Percentiles rank a stretch among this genome's conserved stretches.
Evolutionary conservation across 1,140 invertebrate genomes (phyloP).

Genomic region (Lordiphosa mommai): DNA sequence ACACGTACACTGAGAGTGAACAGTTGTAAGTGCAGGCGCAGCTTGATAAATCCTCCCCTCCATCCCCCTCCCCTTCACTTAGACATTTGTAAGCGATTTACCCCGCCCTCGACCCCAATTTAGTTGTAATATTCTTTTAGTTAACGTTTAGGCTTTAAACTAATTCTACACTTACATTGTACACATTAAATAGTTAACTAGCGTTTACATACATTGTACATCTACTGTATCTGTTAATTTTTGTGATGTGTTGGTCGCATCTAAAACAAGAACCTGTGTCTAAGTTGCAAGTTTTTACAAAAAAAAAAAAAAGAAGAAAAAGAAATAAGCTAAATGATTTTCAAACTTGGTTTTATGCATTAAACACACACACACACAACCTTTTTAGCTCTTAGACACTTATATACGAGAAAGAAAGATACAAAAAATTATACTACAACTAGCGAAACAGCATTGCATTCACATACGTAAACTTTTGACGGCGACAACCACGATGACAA

Average conservation of each 20-base stretch:
- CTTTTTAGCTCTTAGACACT: slow-evolving; percentile 35
- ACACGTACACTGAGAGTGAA: slow-evolving; percentile 24
- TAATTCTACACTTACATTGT: slow-evolving; percentile 46
- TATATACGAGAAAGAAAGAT: slow-evolving; percentile 36
- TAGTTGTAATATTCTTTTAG: slow-evolving; percentile 62
- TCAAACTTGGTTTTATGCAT: slow-evolving; percentile 41
- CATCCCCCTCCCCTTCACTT: background rate
- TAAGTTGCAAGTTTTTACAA: slow-evolving; percentile 62
- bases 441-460: slow-evolving; percentile 8
- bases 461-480: slow-evolving; percentile 2
- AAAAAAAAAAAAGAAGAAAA: slow-evolving; percentile 13
- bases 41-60: background rate
- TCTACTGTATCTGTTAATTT: slow-evolving; percentile 61
- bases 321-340: slow-evolving; percentile 25
- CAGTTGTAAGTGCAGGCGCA: background rate
- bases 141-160: slow-evolving; percentile 53
- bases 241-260: slow-evolving; percentile 75
- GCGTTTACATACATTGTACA: slow-evolving; percentile 36
- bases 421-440: slow-evolving; percentile 28
- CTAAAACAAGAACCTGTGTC: slow-evolving; percentile 73
- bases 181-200: slow-evolving; percentile 63
- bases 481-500: slow-evolving; percentile 16
- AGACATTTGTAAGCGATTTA: slow-evolving; percentile 41
- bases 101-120: slow-evolving; percentile 5
- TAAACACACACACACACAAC: slow-evolving; percentile 11